Base-by-base conservation (phyloP, 2,797 vertebrate genomes). In the Propithecus perrieri region DNA sequence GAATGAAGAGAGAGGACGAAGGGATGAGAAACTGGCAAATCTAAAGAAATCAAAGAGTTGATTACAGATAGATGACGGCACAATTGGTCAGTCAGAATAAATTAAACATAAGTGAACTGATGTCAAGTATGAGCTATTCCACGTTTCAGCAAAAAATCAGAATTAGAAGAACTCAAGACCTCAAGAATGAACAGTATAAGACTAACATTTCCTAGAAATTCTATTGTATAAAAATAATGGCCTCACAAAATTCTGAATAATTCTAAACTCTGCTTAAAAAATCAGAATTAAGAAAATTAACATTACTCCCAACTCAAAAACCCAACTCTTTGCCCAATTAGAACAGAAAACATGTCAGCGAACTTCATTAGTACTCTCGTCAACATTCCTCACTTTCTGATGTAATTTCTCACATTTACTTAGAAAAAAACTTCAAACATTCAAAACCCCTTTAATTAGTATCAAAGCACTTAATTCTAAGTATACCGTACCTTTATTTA, bases 71-170 rank as follows among this genome's bases (percentile, higher is more conserved):
- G 12, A 35, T 74, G 30, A 79, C 92, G 41, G 9, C 6, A 85
- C 33, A 95, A 48, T 26, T 79, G 57, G 48, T 41, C 88, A 87
- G 80, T 74, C 55, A 57, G 35, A 94, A 74, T 48, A 85, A 28
- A n/a, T 83, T 18, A 57, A 78, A 59, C 63, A 9, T 38, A 63
- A 67, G 24, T 76, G 46, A 86, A 46, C 1, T 88, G 13, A 84
- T 41, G 67, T 92, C 80, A 91, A 85, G 80, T 46, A 67, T 69
- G 57, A 91, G 5, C 59, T 79, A 69, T 18, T 91, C 14, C 71
- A 81, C 33, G 43, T 93, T 74, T 96, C 69, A 91, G n/a, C 26
- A 89, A 89, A 80, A 94, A 89, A 86, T 74, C 3, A 79, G 13
- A 95, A 75, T 43, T 20, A 63, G 14, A 85, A 71, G 26, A 96